Evolutionary conservation across 2,888 invertebrate species (phyloP), one percentile per base, ranked within the genome.

Genomic region (Laothoe populi): DNA sequence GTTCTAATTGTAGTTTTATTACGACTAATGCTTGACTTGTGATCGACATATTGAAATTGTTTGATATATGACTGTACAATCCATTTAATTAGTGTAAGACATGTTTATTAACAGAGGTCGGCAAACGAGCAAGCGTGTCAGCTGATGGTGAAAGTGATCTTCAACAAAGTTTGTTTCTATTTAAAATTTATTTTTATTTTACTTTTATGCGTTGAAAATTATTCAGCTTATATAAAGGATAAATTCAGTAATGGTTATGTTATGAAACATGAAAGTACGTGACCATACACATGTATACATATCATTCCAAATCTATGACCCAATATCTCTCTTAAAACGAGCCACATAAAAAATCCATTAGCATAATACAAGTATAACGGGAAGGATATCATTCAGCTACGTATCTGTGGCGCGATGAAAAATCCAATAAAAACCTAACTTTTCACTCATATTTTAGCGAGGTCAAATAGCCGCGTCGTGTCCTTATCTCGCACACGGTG

Each of bases 371-470:
- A 65, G 70, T 66, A 70, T 66, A 69, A 65, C 66, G 69, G 31
- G 35, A 16, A 19, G 26, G 19, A 42, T 53, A 42, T 53, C 24
- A 60, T 72, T 79, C 75, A 80, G 70, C 76, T 70, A 70, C 70
- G 62, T 61, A 68, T 67, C 70, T 75, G 79, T 80, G 79, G 73
- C 74, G 72, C 75, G 73, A 76, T 75, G 79, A 81, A 82, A 81
- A 82, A 79, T 85, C 83, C 84, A 85, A 87, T 87, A 81, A 85
- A 53, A 84, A 84, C 82, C 77, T 77, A 74, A 78, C 81, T 81
- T 78, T 80, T 73, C 82, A 77, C 78, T 78, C 78, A 79, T 80
- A 80, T 78, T 79, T 75, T 75, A 75, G 73, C 64, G 70, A 70
- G 70, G 73, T 69, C 77, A 69, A 79, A 78, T 74, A 74, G 70